phyloP scores from a whole-genome alignment of 2,113 vertebrate genomes.

The Pachyramphus minor region DNA sequence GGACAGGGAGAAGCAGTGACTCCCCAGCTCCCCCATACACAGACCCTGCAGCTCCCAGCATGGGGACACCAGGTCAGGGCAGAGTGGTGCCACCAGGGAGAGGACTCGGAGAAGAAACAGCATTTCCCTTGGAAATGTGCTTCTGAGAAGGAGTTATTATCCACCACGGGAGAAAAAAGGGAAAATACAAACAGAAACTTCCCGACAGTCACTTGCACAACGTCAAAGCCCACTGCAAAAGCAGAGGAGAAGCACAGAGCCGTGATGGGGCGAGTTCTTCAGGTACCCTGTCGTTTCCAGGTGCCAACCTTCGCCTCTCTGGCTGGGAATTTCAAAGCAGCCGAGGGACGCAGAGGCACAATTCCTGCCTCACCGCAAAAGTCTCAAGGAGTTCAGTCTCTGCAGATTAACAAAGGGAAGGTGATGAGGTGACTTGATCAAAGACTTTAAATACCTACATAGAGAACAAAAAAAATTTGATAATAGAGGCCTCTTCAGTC shows the following conservation, averaged over 20 bases:
- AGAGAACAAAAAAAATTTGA: slow-evolving; percentile 41
- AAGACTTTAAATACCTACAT: slow-evolving; percentile 44
- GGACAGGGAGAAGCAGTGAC: fast-evolving
- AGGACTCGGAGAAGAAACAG: neutral
- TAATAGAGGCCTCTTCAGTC: slow-evolving; percentile 44
- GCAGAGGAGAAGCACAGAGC: neutral
- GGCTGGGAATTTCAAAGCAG: slow-evolving; percentile 50
- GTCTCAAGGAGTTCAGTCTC: slow-evolving; percentile 65
- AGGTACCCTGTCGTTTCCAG: slow-evolving; percentile 33
- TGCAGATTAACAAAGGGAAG: slow-evolving; percentile 52
- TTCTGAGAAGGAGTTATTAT: neutral
- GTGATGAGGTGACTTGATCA: slow-evolving; percentile 62
- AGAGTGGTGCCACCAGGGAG: neutral
- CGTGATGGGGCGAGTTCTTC: neutral
- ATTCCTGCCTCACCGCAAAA: slow-evolving; percentile 20
- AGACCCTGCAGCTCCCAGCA: neutral
- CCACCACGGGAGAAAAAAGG: neutral
- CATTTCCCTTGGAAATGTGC: neutral
- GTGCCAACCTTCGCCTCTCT: slow-evolving; percentile 22
- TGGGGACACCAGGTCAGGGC: fast-evolving
- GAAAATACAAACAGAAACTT: neutral
- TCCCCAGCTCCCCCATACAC: neutral
- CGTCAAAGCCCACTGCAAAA: slow-evolving; percentile 9
- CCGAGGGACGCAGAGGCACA: neutral
- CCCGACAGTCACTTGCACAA: neutral